These are phyloP conservation scores for Mustelus asterias DNA, from an alignment of 2,113 vertebrate species.

Conservation along the genomic window DNA sequence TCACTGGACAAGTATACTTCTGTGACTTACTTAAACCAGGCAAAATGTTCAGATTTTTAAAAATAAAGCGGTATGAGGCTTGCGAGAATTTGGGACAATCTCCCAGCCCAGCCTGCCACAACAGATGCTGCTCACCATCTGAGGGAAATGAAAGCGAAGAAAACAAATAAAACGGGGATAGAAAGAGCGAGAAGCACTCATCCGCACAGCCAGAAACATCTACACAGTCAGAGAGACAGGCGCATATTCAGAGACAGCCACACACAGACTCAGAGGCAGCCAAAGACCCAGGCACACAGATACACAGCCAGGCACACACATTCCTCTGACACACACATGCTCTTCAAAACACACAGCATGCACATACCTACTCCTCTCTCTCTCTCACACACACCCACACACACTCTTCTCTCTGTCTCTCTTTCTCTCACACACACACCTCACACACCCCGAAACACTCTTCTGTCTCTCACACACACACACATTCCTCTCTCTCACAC, in stretches of 20 bases:
- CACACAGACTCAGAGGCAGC: neutral
- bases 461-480: neutral
- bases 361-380: neutral
- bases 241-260: neutral
- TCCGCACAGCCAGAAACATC: neutral
- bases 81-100: neutral
- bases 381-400: no score
- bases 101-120: neutral
- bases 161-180: neutral
- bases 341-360: no score
- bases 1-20: neutral
- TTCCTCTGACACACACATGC: no score
- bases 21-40: neutral
- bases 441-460: no score
- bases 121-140: slow-evolving; percentile 20
- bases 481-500: no score
- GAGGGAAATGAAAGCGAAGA: neutral
- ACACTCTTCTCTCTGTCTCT: no score
- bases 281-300: neutral
- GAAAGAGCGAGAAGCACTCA: neutral
- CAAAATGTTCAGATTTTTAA: neutral
- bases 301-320: neutral
- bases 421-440: neutral
- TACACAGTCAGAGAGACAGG: neutral
- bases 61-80: neutral